Base-by-base conservation (phyloP, 2,888 invertebrate genomes). In the Eulithis prunata region DNA sequence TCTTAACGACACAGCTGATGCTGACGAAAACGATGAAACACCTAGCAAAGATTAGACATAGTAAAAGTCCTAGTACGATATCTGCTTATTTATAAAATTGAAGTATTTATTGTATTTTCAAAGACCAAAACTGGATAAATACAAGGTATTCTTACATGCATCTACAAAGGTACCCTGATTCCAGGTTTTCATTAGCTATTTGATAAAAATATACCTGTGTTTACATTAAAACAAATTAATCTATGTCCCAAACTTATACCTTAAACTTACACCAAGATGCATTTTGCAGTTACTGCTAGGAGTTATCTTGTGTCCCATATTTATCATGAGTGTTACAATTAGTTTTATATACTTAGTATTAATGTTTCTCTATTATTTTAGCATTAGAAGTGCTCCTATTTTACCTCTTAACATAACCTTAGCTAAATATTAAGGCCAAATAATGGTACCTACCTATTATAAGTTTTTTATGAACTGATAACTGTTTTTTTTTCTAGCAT, bases 1-100 rank as follows among this genome's bases (percentile, higher is more conserved):
- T 53, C 84, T 88, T 32, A 90, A 93, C 72, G 88, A 90, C 62
- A 71, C 75, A 38, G 75, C 78, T 47, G 72, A 72, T 2, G 80
- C 75, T 45, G 75, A 76, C 53, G 74, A 73, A 64, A 74, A 76
- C 54, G 74, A 73, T 14, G 66, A 75, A 69, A 73, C 73, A 74
- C 68, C 71, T 0, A 13, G 72, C 51, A 58, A 77, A 71, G 64
- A 77, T 55, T 74, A 74, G 57, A 58, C 57, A 57, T n/a, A n/a
- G n/a, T n/a, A n/a, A n/a, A 21, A 21, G n/a, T 47, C 38, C 38
- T 38, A 38, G 38, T 49, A 49, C 21, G 21, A 49, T 47, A 14
- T n/a, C 47, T 14, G 13, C 49, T 21, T 11, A 10, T 21, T 32
- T 53, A 51, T 51, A 11, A 1, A 11, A 32, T 5, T 14, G 13